Base-by-base conservation (phyloP, 2,797 vertebrate species). In the Lithobates sylvaticus region DNA sequence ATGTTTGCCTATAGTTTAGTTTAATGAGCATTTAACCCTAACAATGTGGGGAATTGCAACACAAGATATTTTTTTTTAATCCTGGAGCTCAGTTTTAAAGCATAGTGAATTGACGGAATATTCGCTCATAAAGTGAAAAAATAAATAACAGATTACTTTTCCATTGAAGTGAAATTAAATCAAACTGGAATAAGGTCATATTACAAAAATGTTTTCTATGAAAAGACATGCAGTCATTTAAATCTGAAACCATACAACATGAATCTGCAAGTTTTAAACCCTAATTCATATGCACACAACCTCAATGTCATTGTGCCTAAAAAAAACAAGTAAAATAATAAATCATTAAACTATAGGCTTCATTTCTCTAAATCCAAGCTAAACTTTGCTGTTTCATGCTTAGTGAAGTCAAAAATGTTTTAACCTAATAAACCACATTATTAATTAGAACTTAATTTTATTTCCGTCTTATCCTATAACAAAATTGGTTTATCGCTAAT, bases 401-500 rank as follows among this genome's bases (percentile, higher is more conserved):
- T 65, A 78, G 76, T 72, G 50, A 61, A 86, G 84, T 70, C 44
- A 77, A 44, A 76, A 47, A 70, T 86, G 76, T 39, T 71, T 32
- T 76, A 76, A 81, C 73, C 44, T 76, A 86, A 86, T 83, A 77
- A 86, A 36, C 73, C 54, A 78, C 79, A 77, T 47, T 77, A 86
- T 86, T 82, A 86, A 86, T 86, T 81, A 86, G 73, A 71, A 54
- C 58, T 68, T 85, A 65, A 85, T 80, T 75, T 67, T 74, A 75
- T 80, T 79, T 80, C 71, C 77, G 39, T 75, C 76, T 80, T 80
- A 85, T 78, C 76, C 83, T 67, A 61, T 72, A 84, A 84, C 58
- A 61, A 85, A 86, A 72, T 86, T 83, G 65, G 68, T 74, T 76
- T 83, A 71, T 82, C 80, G 29, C 54, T 81, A 86, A 86, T 86